Conservation (phyloP, 2,113 vertebrate genomes). For the Psettodes erumei region DNA sequence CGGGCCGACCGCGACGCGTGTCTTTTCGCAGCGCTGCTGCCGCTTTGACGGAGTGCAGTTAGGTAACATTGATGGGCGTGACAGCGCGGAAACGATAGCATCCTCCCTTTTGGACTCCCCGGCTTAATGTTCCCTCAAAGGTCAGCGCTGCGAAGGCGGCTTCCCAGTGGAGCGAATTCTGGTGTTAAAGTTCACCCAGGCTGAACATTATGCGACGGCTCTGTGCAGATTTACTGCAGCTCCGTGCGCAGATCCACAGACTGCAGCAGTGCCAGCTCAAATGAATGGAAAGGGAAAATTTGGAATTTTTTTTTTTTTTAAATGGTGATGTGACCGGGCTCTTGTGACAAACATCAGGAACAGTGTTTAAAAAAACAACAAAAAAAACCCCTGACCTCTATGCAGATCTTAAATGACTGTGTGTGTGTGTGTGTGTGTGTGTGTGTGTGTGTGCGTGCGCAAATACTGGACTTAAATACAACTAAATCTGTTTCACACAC, state of each 20-base stretch:
- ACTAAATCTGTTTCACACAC: constrained; percentile 73
- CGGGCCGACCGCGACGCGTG: background rate
- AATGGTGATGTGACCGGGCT: too few relatives aligned
- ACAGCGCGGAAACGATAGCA: background rate
- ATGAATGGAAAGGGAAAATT: too few relatives aligned
- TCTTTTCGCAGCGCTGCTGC: background rate
- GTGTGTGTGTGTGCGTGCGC: background rate
- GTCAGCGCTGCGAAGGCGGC: background rate
- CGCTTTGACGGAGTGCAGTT: background rate
- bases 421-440: constrained; percentile 6
- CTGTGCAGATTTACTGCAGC: background rate
- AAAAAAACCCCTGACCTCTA: background rate
- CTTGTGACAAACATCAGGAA: background rate
- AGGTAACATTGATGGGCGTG: too few relatives aligned
- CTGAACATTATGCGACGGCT: background rate
- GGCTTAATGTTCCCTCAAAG: background rate
- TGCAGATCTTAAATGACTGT: background rate
- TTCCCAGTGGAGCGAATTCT: background rate
- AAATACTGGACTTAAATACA: constrained; percentile 22
- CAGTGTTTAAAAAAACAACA: background rate
- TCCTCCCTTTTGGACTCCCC: background rate
- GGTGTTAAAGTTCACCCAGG: background rate
- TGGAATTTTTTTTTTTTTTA: too few relatives aligned
- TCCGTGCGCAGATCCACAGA: too few relatives aligned
- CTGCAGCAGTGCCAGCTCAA: too few relatives aligned